A percentile compares a stretch with the other conserved stretches of the same genome.
Conservation (phyloP, 1,140 invertebrate species). For the Ceratina calcarata region DNA sequence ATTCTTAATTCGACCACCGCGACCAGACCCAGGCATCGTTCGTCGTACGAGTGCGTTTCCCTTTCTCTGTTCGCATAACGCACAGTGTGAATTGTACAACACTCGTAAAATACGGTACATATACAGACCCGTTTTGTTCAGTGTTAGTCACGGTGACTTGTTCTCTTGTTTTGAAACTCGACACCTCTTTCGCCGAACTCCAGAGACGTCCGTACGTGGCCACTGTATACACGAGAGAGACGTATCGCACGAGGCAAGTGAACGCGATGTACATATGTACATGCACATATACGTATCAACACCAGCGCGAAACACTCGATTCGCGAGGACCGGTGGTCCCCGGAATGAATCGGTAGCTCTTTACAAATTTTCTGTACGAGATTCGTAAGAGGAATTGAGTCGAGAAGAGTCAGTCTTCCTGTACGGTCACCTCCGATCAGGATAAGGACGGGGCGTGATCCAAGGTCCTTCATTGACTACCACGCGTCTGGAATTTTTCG, state of each 20-base stretch:
- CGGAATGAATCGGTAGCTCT: background rate
- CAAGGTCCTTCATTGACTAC: too few relatives aligned
- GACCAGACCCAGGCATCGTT: background rate
- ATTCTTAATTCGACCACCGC: slow-evolving; percentile 19
- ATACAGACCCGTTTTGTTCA: background rate
- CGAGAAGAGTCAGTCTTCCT: too few relatives aligned
- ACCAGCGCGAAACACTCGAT: background rate
- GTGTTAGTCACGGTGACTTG: slow-evolving; percentile 19
- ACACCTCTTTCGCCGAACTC: slow-evolving; percentile 49
- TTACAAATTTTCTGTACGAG: background rate
- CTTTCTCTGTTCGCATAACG: background rate
- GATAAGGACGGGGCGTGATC: too few relatives aligned
- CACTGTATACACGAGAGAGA: slow-evolving; percentile 34
- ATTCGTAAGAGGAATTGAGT: background rate
- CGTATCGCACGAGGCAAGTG: slow-evolving; percentile 7
- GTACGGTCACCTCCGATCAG: too few relatives aligned
- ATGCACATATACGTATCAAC: slow-evolving; percentile 26
- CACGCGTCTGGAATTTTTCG: too few relatives aligned
- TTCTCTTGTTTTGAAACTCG: slow-evolving; percentile 44
- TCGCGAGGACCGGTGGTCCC: background rate
- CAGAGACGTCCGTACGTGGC: slow-evolving; percentile 29
- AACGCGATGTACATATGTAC: slow-evolving; percentile 32
- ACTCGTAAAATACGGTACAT: background rate
- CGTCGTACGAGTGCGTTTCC: slow-evolving; percentile 9
- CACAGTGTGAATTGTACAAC: background rate